Percentiles rank a stretch among this genome's conserved stretches.
Conservation (phyloP, 2,113 vertebrate genomes). For the Myrmecophaga tridactyla region DNA sequence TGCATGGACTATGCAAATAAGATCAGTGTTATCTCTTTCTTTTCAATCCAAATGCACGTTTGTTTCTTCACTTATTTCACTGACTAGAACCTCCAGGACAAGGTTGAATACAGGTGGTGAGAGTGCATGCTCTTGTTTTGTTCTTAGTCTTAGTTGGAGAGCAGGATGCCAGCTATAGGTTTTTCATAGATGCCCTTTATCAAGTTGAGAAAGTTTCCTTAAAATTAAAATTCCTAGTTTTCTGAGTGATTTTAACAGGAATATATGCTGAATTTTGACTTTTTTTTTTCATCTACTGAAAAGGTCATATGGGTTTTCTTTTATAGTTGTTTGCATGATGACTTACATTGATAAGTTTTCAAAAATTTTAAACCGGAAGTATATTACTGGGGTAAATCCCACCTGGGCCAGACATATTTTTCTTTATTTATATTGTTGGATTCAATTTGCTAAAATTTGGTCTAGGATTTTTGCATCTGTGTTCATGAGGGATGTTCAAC, state of each 20-base stretch:
- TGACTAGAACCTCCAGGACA: not conserved
- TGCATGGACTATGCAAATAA: not conserved
- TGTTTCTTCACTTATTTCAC: not conserved
- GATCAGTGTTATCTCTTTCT: constrained; percentile 4
- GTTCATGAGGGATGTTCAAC: not conserved
- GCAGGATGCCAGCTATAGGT: not conserved
- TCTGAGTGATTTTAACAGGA: not conserved
- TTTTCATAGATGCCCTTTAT: not conserved
- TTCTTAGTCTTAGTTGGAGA: not conserved
- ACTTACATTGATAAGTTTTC: not conserved
- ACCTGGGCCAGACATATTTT: not conserved
- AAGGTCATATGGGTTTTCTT: not conserved
- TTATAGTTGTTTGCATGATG: not conserved
- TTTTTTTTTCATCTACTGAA: not conserved
- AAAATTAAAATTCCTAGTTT: not conserved
- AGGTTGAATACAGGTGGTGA: not conserved
- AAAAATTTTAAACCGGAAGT: not conserved
- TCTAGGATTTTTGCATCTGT: not conserved
- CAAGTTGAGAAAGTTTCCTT: not conserved
- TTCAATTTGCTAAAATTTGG: not conserved
- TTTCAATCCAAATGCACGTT: not conserved
- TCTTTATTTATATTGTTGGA: not conserved
- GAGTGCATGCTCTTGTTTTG: not conserved
- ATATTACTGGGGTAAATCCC: not conserved
- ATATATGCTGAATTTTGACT: not conserved